Evolutionary conservation across 1,140 invertebrate species (phyloP).

Genomic region (Drosophila asahinai): DNA sequence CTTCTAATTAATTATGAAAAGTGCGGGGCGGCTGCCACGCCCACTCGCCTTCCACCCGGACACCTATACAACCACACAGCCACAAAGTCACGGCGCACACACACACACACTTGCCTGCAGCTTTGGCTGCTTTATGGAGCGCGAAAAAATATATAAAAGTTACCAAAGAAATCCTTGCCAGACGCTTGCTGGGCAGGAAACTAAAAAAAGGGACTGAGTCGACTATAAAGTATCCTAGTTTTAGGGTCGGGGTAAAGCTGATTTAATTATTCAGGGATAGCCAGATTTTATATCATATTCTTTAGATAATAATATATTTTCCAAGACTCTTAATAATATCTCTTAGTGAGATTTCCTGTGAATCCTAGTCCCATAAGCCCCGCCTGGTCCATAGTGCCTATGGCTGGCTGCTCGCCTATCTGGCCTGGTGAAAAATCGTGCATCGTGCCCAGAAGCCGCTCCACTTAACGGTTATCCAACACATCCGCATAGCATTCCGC

Average conservation of each 20-base stretch:
- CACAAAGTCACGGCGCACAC: slow-evolving; percentile 4
- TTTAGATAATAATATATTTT: too few species aligned
- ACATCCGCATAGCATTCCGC: slow-evolving; percentile 60
- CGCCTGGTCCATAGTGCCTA: neutral
- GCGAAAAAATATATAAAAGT: slow-evolving; percentile 58
- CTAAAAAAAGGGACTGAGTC: neutral
- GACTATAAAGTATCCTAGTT: slow-evolving; percentile 4
- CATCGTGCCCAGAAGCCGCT: slow-evolving; percentile 37
- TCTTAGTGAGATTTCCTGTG: neutral
- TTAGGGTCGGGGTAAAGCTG: too few species aligned
- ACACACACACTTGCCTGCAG: slow-evolving; percentile 27
- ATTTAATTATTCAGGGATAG: too few species aligned
- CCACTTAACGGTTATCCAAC: slow-evolving; percentile 51
- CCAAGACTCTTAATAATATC: too few species aligned
- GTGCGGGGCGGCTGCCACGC: slow-evolving; percentile 44
- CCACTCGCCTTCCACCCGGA: slow-evolving; percentile 6
- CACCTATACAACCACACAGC: neutral
- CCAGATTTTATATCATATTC: too few species aligned
- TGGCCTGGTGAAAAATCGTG: slow-evolving; percentile 35
- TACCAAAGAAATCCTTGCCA: slow-evolving; percentile 49
- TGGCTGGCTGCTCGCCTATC: slow-evolving; percentile 3
- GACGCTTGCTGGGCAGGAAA: slow-evolving; percentile 3
- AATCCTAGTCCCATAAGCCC: neutral
- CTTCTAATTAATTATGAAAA: slow-evolving; percentile 80
- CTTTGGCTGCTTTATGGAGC: slow-evolving; percentile 54